A percentile compares a stretch with the other conserved stretches of the same genome.
These are phyloP conservation scores for Helicoverpa zea DNA, from an alignment of 1,140 invertebrate genomes.

Conservation along the genomic window DNA sequence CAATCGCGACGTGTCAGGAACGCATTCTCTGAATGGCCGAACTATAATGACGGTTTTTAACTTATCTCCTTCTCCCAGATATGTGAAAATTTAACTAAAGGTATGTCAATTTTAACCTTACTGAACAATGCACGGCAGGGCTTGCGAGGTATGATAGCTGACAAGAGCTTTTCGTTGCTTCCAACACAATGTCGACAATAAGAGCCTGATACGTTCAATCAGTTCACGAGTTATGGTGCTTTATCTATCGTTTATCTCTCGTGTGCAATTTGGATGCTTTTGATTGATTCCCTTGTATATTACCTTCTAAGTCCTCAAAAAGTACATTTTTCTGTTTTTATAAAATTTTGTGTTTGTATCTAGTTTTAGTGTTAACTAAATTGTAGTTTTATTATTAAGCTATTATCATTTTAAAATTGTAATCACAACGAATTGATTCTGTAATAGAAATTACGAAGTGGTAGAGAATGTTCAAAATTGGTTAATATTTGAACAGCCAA, in stretches of 20 bases:
- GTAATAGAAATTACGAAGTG: constrained; percentile 17
- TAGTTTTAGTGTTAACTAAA: constrained; percentile 49
- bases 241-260: constrained; percentile 36
- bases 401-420: constrained; percentile 37
- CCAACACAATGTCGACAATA: constrained; percentile 19
- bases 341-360: constrained; percentile 37
- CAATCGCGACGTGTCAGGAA: too few relatives aligned
- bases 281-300: constrained; percentile 50
- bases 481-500: constrained; percentile 2
- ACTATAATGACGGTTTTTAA: constrained; percentile 10
- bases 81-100: constrained; percentile 9
- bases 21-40: too few relatives aligned
- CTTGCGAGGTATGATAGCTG: background rate
- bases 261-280: constrained; percentile 58
- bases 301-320: constrained; percentile 43
- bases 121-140: constrained; percentile 22
- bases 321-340: constrained; percentile 51
- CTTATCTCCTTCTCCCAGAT: constrained; percentile 7
- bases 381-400: constrained; percentile 44
- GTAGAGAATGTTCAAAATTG: constrained; percentile 20
- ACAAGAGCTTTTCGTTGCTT: background rate
- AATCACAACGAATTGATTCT: constrained; percentile 49
- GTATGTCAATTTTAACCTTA: background rate
- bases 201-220: background rate
- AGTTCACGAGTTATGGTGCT: constrained; percentile 37